phyloP scores from a whole-genome alignment of 2,113 vertebrate species.

The Sorex fumeus region DNA sequence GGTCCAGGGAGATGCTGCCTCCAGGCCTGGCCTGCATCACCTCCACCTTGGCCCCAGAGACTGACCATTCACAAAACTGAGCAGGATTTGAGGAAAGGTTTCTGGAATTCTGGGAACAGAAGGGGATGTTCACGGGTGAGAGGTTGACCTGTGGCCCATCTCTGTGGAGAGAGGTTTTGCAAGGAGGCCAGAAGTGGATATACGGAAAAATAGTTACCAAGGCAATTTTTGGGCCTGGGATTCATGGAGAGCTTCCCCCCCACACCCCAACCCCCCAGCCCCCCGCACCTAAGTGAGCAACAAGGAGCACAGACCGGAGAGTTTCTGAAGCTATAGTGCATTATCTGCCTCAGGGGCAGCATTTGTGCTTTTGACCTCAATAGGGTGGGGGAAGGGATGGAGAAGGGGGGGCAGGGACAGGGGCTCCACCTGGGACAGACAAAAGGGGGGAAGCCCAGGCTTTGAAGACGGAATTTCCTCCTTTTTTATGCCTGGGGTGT shows the following conservation, averaged over 20 bases:
- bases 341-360: not conserved
- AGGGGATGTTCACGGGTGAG: not conserved
- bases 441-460: slow-evolving; percentile 63
- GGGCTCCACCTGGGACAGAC: slow-evolving; percentile 50
- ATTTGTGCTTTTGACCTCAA: slow-evolving; percentile 27
- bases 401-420: slow-evolving; percentile 48
- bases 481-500: slow-evolving; percentile 72
- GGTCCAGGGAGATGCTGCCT: not conserved
- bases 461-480: slow-evolving; percentile 76
- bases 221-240: slow-evolving; percentile 55
- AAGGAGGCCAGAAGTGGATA: slow-evolving; percentile 41
- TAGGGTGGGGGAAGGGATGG: not conserved
- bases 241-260: slow-evolving; percentile 63
- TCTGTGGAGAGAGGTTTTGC: not conserved
- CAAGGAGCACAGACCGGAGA: not conserved
- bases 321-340: slow-evolving; percentile 53
- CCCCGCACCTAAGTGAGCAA: slow-evolving; percentile 20
- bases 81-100: not conserved
- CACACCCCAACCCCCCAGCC: slow-evolving; percentile 50
- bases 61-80: not conserved
- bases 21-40: not conserved
- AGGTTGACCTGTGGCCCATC: not conserved
- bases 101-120: slow-evolving; percentile 6
- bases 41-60: not conserved
- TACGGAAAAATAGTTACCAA: slow-evolving; percentile 60